These are phyloP conservation scores for Cantharis rustica DNA, from an alignment of 2,888 invertebrate genomes.

Conservation along the genomic window DNA sequence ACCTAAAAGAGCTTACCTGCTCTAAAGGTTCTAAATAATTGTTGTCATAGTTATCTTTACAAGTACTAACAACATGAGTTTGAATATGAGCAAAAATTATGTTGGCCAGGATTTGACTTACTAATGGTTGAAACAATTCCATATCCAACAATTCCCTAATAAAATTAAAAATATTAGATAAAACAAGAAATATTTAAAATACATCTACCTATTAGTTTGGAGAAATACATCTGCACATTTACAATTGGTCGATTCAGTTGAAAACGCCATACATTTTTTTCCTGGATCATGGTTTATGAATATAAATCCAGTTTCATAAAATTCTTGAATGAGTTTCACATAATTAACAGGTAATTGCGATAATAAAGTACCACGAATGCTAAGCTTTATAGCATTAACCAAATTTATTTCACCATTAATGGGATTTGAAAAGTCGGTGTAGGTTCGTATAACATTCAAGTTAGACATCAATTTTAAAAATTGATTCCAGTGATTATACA, in stretches of 20 bases:
- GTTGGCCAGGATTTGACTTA: constrained; percentile 82
- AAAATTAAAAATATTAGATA: constrained; percentile 14
- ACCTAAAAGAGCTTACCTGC: constrained; percentile 59
- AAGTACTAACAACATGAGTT: constrained; percentile 80
- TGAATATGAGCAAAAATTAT: constrained; percentile 84
- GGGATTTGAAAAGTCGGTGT: constrained; percentile 56
- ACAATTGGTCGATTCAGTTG: constrained; percentile 65
- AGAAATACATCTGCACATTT: constrained; percentile 70
- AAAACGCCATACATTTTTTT: constrained; percentile 74
- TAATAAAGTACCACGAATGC: constrained; percentile 68
- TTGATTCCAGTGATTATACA: constrained; percentile 63
- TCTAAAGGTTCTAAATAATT: constrained; percentile 79
- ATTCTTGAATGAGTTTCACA: constrained; percentile 71
- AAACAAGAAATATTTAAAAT: constrained; percentile 30
- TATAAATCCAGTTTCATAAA: constrained; percentile 77
- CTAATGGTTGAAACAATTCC: constrained; percentile 79
- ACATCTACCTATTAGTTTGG: constrained; percentile 76
- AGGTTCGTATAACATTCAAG: constrained; percentile 60
- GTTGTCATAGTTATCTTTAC: constrained; percentile 85
- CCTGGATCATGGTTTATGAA: constrained; percentile 49
- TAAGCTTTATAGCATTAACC: constrained; percentile 65
- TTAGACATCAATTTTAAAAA: constrained; percentile 62
- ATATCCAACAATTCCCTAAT: constrained; percentile 70
- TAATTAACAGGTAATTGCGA: constrained; percentile 74
- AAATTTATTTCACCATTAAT: constrained; percentile 63